Conservation (phyloP, 2,888 invertebrate species). For the Hirtodrosophila trivittata region DNA sequence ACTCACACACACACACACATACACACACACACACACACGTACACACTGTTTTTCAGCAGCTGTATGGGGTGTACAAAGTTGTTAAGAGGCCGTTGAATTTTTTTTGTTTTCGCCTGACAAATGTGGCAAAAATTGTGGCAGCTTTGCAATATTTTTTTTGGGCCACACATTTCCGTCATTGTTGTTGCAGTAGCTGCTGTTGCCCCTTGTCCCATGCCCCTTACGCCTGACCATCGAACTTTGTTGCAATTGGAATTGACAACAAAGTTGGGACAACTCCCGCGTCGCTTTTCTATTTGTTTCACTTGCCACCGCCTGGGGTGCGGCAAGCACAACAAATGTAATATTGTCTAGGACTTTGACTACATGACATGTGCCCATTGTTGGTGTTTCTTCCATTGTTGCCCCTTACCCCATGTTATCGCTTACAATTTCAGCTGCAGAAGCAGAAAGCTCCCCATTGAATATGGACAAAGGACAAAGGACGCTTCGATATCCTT, state of each 20-base stretch:
- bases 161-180: conserved; percentile 12
- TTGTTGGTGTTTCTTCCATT: conserved; percentile 22
- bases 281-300: conserved; percentile 34
- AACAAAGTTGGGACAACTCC: conserved; percentile 33
- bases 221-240: conserved; percentile 14
- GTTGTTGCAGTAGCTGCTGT: conserved; percentile 3
- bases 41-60: background rate
- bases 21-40: background rate
- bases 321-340: conserved; percentile 32
- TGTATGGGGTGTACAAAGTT: background rate
- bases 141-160: conserved; percentile 37
- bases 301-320: conserved; percentile 12
- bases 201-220: background rate
- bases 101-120: conserved; percentile 30
- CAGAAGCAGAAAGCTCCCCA: conserved; percentile 1
- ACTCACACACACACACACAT: background rate
- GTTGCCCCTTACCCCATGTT: conserved; percentile 14
- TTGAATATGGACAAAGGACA: background rate
- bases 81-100: conserved; percentile 13
- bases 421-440: conserved; percentile 39
- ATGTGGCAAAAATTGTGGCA: conserved; percentile 51
- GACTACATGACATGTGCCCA: conserved; percentile 24
- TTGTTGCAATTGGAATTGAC: conserved; percentile 37
- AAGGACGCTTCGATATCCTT: background rate
- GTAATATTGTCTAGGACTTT: conserved; percentile 50